phyloP scores from a whole-genome alignment of 2,113 vertebrate species.

The Laticauda laticaudata region DNA sequence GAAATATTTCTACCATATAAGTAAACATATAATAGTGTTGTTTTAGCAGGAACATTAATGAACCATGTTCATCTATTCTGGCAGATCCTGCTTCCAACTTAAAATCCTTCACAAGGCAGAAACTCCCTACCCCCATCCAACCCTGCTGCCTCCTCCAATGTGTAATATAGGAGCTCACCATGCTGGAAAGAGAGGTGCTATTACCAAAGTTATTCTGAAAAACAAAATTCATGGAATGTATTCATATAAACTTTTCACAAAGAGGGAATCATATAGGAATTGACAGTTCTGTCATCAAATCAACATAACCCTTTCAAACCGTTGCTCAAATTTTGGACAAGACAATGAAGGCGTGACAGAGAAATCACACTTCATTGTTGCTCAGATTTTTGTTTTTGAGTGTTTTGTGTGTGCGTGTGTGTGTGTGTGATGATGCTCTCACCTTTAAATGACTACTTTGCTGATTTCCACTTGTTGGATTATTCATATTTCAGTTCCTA shows the following conservation, averaged over 20 bases:
- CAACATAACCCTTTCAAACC: neutral
- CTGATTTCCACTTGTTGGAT: neutral
- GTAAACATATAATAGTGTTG: neutral
- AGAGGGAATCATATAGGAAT: neutral
- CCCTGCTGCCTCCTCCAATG: neutral
- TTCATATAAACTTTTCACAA: neutral
- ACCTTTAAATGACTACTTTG: neutral
- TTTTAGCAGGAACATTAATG: neutral
- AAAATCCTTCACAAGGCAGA: neutral
- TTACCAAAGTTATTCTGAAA: neutral
- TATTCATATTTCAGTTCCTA: neutral
- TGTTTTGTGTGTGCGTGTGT: neutral
- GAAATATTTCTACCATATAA: no score
- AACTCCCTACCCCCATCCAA: neutral
- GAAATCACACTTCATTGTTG: neutral
- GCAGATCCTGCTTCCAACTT: neutral
- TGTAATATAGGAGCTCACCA: neutral
- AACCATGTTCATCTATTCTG: neutral
- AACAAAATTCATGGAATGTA: neutral
- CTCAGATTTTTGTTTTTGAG: neutral
- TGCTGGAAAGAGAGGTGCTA: neutral
- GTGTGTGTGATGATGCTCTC: neutral
- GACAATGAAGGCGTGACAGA: neutral
- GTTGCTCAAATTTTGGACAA: neutral
- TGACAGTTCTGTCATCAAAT: neutral